Evolutionary conservation across 2,113 vertebrate genomes (phyloP).

Genomic region (Steatornis caripensis): DNA sequence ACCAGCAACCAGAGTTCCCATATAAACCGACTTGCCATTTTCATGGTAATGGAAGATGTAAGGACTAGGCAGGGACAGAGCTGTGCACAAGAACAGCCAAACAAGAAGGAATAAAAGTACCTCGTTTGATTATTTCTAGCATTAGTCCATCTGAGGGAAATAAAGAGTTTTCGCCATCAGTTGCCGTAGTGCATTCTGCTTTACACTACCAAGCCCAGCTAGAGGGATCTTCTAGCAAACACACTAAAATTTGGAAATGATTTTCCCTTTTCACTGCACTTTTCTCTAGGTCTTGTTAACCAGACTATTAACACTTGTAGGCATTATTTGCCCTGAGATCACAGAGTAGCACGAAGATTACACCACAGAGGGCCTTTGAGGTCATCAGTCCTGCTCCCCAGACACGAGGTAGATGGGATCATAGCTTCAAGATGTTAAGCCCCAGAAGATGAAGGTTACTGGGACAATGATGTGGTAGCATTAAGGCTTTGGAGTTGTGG

Average conservation of each 20-base stretch:
- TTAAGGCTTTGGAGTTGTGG: neutral
- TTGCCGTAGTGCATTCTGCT: neutral
- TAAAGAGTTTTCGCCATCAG: neutral
- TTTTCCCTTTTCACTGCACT: neutral
- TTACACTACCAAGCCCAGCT: neutral
- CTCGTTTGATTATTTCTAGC: neutral
- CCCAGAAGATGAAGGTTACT: neutral
- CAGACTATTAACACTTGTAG: neutral
- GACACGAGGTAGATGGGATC: neutral
- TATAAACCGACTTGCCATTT: neutral
- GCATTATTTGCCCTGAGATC: neutral
- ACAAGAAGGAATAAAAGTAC: neutral
- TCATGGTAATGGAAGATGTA: neutral
- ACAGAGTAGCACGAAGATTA: neutral
- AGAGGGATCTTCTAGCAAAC: neutral
- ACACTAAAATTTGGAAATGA: neutral
- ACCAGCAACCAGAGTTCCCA: neutral
- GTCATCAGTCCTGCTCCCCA: neutral
- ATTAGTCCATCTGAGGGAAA: neutral
- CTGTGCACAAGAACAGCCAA: neutral
- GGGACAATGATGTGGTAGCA: neutral
- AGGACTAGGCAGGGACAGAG: neutral
- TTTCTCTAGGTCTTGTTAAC: neutral
- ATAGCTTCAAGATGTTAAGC: neutral
- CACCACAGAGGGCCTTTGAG: neutral